These are phyloP conservation scores for Phalacrocorax carbo DNA, from an alignment of 2,113 vertebrate species.

Conservation along the genomic window DNA sequence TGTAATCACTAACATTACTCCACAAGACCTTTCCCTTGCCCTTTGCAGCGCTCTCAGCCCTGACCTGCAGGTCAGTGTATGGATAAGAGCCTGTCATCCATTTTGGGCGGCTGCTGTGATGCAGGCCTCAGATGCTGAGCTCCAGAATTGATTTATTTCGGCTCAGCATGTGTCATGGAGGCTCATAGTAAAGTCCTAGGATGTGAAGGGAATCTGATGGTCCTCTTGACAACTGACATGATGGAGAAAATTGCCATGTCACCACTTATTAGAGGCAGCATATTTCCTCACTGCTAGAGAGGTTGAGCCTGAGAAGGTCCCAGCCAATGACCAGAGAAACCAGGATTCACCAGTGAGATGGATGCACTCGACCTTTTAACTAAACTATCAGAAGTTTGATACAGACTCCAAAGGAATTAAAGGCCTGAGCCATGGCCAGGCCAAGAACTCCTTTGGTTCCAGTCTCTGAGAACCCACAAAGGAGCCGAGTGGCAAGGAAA, in stretches of 20 bases:
- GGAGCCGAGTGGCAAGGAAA: no score
- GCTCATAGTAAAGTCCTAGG: neutral
- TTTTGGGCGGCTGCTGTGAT: neutral
- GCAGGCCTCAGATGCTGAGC: neutral
- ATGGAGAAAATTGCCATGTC: conserved; percentile 61
- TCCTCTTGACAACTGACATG: conserved; percentile 61
- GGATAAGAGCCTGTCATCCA: neutral
- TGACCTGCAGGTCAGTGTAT: neutral
- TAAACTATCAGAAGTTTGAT: no score
- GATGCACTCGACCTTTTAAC: no score
- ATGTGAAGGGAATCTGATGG: neutral
- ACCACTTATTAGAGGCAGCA: neutral
- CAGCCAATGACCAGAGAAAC: neutral
- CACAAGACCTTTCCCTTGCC: neutral
- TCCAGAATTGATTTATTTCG: neutral
- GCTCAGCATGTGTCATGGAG: neutral
- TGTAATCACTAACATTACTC: neutral
- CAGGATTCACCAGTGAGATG: neutral
- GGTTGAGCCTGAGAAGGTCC: neutral
- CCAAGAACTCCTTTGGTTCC: no score
- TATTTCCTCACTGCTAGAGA: neutral
- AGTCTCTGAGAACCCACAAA: no score
- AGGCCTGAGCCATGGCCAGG: no score
- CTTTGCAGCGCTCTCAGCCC: neutral
- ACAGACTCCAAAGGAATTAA: no score